Percentiles rank a stretch among this genome's conserved stretches.
phyloP scores from a whole-genome alignment of 2,113 vertebrate genomes.

The Chionodraco myersi region DNA sequence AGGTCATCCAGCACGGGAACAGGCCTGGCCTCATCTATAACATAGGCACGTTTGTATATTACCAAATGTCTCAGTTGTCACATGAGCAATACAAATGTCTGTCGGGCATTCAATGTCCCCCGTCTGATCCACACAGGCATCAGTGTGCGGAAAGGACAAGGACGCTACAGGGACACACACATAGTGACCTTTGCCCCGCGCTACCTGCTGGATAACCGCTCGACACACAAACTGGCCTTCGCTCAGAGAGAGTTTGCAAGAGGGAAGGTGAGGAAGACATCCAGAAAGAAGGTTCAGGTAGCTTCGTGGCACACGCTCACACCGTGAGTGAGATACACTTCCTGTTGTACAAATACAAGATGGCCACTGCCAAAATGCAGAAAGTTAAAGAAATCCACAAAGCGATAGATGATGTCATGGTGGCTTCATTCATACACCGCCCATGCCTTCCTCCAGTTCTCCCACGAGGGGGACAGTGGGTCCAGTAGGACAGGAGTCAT shows the following conservation, averaged over 20 bases:
- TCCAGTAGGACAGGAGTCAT: background rate
- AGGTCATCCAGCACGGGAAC: slow-evolving; percentile 96
- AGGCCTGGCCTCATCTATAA: slow-evolving; percentile 97
- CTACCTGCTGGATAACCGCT: slow-evolving; percentile 95
- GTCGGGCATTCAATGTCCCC: background rate
- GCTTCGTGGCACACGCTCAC: too few relatives aligned
- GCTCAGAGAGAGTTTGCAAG: slow-evolving; percentile 95
- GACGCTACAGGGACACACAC: slow-evolving; percentile 93
- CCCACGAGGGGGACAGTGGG: background rate
- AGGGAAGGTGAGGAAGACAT: slow-evolving; percentile 87
- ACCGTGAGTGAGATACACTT: too few relatives aligned
- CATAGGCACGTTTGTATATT: slow-evolving; percentile 86
- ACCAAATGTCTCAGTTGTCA: background rate
- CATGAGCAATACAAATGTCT: background rate
- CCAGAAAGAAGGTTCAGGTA: too few relatives aligned
- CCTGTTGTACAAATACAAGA: too few relatives aligned
- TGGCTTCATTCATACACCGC: background rate
- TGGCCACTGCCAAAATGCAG: too few relatives aligned
- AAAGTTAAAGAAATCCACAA: too few relatives aligned
- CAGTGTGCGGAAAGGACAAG: slow-evolving; percentile 94
- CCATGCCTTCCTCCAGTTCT: background rate
- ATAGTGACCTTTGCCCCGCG: slow-evolving; percentile 97
- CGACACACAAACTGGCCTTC: slow-evolving; percentile 93
- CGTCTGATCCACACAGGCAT: slow-evolving; percentile 85
- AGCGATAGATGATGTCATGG: too few relatives aligned